phyloP scores from a whole-genome alignment of 2,797 vertebrate species.

The Acanthopagrus latus region DNA sequence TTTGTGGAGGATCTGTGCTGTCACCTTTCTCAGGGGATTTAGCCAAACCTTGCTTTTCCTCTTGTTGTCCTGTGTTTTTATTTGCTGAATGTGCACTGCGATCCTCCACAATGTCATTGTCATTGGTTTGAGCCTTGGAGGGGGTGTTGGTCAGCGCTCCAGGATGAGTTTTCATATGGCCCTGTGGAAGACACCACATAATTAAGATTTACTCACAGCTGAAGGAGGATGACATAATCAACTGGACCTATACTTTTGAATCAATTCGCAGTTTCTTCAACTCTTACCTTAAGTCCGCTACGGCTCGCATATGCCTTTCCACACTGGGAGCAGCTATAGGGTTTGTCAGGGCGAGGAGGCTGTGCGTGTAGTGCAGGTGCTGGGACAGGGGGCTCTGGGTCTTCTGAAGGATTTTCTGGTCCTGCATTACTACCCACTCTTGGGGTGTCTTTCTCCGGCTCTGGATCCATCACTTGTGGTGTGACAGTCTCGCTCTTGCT shows the following conservation, averaged over 20 bases:
- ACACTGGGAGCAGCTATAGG: constrained; percentile 88
- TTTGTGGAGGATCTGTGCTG: constrained; percentile 59
- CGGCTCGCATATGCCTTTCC: constrained; percentile 89
- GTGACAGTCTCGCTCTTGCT: constrained; percentile 47
- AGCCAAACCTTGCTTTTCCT: constrained; percentile 68
- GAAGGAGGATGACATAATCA: too few relatives aligned
- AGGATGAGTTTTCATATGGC: constrained; percentile 88
- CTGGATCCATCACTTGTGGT: constrained; percentile 41
- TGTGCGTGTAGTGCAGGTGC: constrained; percentile 59
- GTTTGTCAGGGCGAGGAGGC: constrained; percentile 84
- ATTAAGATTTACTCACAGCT: background rate
- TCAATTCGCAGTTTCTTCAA: background rate
- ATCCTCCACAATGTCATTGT: constrained; percentile 70
- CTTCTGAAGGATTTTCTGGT: constrained; percentile 59
- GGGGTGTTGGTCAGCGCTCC: constrained; percentile 73
- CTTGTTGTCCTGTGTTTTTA: constrained; percentile 66
- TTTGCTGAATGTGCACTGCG: constrained; percentile 51
- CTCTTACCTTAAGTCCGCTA: constrained; percentile 87
- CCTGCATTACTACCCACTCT: constrained; percentile 44
- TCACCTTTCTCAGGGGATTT: constrained; percentile 73
- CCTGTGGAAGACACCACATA: constrained; percentile 76
- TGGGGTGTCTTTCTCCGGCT: constrained; percentile 59
- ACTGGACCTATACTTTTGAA: too few relatives aligned
- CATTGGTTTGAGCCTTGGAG: constrained; percentile 78
- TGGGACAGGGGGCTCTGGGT: constrained; percentile 45